A percentile compares a stretch with the other conserved stretches of the same genome.
Evolutionary conservation across 1,140 invertebrate species (phyloP).

Genomic region (Ostrea denselamellosa): DNA sequence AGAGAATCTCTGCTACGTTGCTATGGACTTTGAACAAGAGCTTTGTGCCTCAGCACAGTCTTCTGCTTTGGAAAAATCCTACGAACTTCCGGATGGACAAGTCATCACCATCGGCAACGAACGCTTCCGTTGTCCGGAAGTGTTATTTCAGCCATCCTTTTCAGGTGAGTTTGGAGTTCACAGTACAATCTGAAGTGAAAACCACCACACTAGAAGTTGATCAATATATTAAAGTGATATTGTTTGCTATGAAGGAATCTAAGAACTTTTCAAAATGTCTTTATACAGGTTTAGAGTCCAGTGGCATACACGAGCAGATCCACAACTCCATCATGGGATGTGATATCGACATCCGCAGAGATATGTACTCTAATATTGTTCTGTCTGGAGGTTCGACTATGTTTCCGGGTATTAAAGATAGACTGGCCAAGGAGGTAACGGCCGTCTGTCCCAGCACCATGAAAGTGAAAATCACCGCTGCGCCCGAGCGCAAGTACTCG

Average conservation of each 20-base stretch:
- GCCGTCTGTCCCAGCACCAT: conserved; percentile 86
- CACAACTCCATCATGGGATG: conserved; percentile 90
- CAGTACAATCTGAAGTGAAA: not conserved
- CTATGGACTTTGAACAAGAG: conserved; percentile 94
- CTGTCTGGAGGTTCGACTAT: conserved; percentile 81
- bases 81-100: conserved; percentile 79
- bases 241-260: not conserved
- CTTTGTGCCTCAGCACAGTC: conserved; percentile 79
- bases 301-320: conserved; percentile 81
- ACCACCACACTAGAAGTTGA: too few relatives aligned
- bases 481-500: conserved; percentile 73
- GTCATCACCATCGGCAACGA: conserved; percentile 74
- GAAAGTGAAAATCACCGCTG: conserved; percentile 89
- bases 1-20: conserved; percentile 94
- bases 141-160: conserved; percentile 86
- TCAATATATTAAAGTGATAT: not conserved
- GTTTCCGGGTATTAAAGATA: conserved; percentile 77
- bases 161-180: conserved; percentile 59
- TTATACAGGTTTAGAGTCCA: conserved; percentile 66
- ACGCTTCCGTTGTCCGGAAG: conserved; percentile 73
- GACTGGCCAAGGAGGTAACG: conserved; percentile 85
- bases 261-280: not conserved
- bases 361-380: conserved; percentile 91
- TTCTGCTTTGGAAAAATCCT: conserved; percentile 78
- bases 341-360: conserved; percentile 89